A percentile compares a stretch with the other conserved stretches of the same genome.
Evolutionary conservation across 2,797 vertebrate species (phyloP).

Genomic region (Echeneis naucrates): DNA sequence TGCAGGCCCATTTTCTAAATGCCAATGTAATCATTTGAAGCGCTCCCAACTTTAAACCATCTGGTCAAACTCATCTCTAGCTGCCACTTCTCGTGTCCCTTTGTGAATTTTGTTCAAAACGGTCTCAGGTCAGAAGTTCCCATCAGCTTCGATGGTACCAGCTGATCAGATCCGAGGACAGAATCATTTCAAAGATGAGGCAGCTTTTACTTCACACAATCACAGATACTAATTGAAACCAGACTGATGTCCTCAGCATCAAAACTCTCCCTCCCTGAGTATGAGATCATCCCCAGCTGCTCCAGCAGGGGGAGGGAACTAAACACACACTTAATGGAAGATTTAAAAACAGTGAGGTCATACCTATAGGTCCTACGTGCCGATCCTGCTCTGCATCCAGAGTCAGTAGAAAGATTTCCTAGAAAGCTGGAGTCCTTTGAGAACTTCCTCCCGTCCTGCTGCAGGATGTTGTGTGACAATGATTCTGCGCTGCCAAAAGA

Average conservation of each 20-base stretch:
- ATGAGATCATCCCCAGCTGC: constrained; percentile 74
- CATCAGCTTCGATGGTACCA: constrained; percentile 20
- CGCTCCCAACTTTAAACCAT: constrained; percentile 19
- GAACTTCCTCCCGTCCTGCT: constrained; percentile 8
- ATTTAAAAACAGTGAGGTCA: constrained; percentile 62
- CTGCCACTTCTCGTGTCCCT: background rate
- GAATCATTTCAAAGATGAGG: constrained; percentile 1
- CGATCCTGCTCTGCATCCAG: constrained; percentile 24
- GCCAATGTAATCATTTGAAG: constrained; percentile 3
- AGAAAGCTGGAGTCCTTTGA: constrained; percentile 37
- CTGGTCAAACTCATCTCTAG: background rate
- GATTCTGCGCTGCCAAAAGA: constrained; percentile 25
- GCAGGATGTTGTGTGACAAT: constrained; percentile 14
- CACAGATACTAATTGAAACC: constrained; percentile 31
- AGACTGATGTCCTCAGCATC: constrained; percentile 30
- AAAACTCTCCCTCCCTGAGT: no score
- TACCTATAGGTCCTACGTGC: constrained; percentile 3
- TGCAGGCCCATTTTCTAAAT: constrained; percentile 12
- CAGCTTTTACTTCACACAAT: background rate
- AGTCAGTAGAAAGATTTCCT: constrained; percentile 27
- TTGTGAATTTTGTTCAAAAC: constrained; percentile 7
- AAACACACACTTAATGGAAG: background rate
- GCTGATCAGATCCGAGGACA: no score
- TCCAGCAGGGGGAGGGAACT: constrained; percentile 8
- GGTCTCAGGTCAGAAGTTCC: constrained; percentile 20